Evolutionary conservation across 2,797 vertebrate species (phyloP), one percentile per base, ranked within the genome.

Genomic region (Bufotes viridis): DNA sequence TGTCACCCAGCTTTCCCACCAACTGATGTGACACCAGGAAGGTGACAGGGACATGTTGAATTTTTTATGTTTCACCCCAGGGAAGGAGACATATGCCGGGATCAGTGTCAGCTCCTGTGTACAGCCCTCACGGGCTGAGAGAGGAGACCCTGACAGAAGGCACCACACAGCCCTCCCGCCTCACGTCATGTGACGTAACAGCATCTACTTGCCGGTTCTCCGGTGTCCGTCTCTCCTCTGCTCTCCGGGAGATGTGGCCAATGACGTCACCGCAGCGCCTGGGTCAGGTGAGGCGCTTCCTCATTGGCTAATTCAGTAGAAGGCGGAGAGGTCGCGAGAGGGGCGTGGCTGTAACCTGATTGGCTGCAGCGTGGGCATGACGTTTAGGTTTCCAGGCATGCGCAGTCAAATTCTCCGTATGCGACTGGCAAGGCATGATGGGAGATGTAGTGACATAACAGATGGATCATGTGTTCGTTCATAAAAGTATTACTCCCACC

Each of bases 201-300:
- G 1, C 11, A 24, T 0, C 34, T 74, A 34, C 34, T 49, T 42
- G 14, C 65, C 78, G 29, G 65, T 13, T 85, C n/a, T 67, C 72
- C 83, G 72, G 67, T 84, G 24, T 22, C 22, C 42, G 9, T 34
- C 60, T 34, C 55, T 65, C 69, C 13, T 24, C 51, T 49, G 49
- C 67, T 81, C 15, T 42, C 24, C 86, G 82, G 65, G 65, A 72
- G 81, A 90, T 87, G 89, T 90, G 86, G 86, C 86, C 49, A 29
- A 34, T 87, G 82, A 87, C 89, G 86, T 90, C 82, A n/a, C 26
- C 13, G 10, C 75, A 74, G 78, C 86, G 80, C 34, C 81, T 69
- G 60, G 82, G 81, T 87, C 80, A 80, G 75, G 58, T 84, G 85
- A 84, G 26, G 84, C 84, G 20, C 15, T 8, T 13, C 8, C 63